Base-by-base conservation (phyloP, 2,113 vertebrate species). In the Corythoichthys haematopterus region DNA sequence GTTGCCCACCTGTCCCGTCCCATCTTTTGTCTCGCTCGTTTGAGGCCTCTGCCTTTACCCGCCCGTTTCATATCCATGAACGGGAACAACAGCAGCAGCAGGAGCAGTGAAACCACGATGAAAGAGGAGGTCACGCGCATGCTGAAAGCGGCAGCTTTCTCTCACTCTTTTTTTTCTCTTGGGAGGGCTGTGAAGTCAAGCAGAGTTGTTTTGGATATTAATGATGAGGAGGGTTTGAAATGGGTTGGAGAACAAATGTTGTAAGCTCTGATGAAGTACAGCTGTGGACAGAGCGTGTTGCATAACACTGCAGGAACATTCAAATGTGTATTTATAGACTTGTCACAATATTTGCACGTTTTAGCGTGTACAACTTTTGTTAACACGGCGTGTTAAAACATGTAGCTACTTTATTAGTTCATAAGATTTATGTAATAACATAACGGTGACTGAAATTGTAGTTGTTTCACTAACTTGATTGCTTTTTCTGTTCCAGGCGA, bases 31-130 rank as follows among this genome's bases (percentile, higher is more conserved):
- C 80, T 79, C 0, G 47, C 71, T 55, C 75, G 68, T 77, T 10
- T 90, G 87, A 55, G 87, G 84, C 82, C 88, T 75, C 64, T 68
- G 38, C 81, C 84, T 48, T 67, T 85, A 13, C 78, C 76, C 0
- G 71, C 65, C 76, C 75, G 94, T 80, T 86, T 92, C 66, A 88
- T 86, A 59, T 94, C 90, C 0, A 74, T 81, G 7, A 78, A 84
- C 61, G 91, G 84, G 60, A 95, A 78, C 79, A 95, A 79, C 76
- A 95, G 80, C n/a, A 36, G 55, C 5, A 97, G 75, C 45, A 96
- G 72, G 62, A 94, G 77, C 76, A 93, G 52, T 67, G 91, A 43
- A 73, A 85, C 83, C 0, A 80, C 80, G 87, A 92, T 80, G 89
- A 91, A 81, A 45, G 80, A 83, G 75, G 63, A 79, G 77, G 38